Conservation (phyloP, 2,888 invertebrate genomes). For the Crioceris asparagi region DNA sequence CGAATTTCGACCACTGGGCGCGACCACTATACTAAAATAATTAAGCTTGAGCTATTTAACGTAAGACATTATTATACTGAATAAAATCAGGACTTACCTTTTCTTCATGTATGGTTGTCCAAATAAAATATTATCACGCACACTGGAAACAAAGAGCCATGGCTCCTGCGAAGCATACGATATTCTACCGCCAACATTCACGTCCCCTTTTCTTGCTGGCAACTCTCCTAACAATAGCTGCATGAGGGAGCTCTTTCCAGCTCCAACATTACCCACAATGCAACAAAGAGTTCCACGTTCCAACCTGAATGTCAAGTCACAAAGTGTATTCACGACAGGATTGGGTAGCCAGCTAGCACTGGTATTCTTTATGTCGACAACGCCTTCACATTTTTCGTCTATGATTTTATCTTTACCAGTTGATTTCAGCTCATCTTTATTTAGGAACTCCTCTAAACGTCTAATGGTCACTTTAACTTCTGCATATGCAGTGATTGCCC, state of each 20-base stretch:
- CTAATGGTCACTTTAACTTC: constrained; percentile 28
- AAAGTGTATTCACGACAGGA: constrained; percentile 34
- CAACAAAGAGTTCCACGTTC: constrained; percentile 36
- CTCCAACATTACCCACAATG: constrained; percentile 55
- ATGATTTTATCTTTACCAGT: too few relatives aligned
- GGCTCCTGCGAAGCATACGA: constrained; percentile 72
- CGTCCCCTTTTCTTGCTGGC: constrained; percentile 47
- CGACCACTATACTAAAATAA: too few relatives aligned
- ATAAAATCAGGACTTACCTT: constrained; percentile 27
- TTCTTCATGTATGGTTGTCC: constrained; percentile 51
- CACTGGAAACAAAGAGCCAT: constrained; percentile 63
- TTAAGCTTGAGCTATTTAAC: too few relatives aligned
- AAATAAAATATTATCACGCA: constrained; percentile 73
- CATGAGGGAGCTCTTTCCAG: constrained; percentile 59
- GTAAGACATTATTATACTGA: not conserved
- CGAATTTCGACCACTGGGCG: too few relatives aligned
- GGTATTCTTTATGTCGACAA: constrained; percentile 15
- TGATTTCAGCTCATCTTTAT: not conserved
- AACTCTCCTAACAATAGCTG: constrained; percentile 67
- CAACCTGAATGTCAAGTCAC: constrained; percentile 41
- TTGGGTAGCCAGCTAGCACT: constrained; percentile 28
- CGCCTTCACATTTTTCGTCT: not conserved
- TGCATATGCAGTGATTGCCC: constrained; percentile 24
- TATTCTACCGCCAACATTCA: constrained; percentile 51
- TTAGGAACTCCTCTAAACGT: constrained; percentile 26